These are phyloP conservation scores for Bombyx huttoni DNA, from an alignment of 2,888 invertebrate species.

Conservation along the genomic window DNA sequence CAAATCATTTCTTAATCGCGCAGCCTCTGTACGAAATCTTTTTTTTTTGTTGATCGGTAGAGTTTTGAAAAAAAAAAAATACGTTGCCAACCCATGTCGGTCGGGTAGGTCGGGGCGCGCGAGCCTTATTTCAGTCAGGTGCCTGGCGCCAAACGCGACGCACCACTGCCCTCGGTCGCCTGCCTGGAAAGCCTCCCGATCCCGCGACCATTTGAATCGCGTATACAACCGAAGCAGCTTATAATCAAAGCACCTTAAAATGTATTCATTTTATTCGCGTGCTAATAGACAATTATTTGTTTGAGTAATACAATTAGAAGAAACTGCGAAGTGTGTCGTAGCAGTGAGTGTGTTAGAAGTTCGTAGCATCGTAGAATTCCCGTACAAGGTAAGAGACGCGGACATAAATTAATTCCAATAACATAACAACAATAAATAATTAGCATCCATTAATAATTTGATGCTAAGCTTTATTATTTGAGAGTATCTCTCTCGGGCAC, in stretches of 20 bases:
- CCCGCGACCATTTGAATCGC: slow-evolving; percentile 19
- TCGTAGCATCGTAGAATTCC: slow-evolving; percentile 27
- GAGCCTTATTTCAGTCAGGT: slow-evolving; percentile 65
- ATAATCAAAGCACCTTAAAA: neutral
- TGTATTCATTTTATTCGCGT: neutral
- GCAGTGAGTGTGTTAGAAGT: slow-evolving; percentile 42
- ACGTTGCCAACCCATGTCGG: slow-evolving; percentile 50
- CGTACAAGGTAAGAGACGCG: slow-evolving; percentile 37
- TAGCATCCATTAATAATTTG: no score
- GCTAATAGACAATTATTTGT: neutral
- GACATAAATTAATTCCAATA: neutral
- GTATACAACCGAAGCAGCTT: neutral
- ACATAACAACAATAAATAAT: no score
- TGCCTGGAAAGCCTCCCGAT: slow-evolving; percentile 37
- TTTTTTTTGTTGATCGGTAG: slow-evolving; percentile 38
- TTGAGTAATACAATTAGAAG: slow-evolving; percentile 5
- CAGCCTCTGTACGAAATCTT: slow-evolving; percentile 58
- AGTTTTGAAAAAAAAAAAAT: slow-evolving; percentile 53
- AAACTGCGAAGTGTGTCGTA: slow-evolving; percentile 24
- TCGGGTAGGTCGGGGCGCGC: slow-evolving; percentile 69
- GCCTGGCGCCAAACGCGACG: slow-evolving; percentile 59
- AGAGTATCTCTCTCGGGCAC: no score
- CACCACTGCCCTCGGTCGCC: slow-evolving; percentile 30
- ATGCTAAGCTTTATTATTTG: no score
- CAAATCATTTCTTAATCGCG: slow-evolving; percentile 69